Percentiles rank a stretch among this genome's conserved stretches.
These are phyloP conservation scores for Takifugu flavidus DNA, from an alignment of 2,113 vertebrate species.

Conservation along the genomic window DNA sequence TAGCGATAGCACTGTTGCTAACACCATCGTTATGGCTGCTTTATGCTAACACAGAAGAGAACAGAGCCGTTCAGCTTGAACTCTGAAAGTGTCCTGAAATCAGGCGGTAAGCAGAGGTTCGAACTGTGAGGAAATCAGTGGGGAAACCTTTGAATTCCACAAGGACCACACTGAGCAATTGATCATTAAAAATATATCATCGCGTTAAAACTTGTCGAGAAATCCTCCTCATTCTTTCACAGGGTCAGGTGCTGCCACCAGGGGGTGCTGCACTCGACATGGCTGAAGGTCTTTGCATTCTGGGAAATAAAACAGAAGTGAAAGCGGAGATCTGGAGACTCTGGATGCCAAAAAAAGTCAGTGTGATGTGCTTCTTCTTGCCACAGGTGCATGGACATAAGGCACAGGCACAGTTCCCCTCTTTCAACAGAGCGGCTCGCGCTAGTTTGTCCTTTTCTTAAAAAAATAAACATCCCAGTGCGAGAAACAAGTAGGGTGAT, in stretches of 20 bases:
- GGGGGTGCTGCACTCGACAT: constrained; percentile 6
- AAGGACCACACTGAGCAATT: not conserved
- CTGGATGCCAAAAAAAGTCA: constrained; percentile 59
- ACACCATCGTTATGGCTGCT: not conserved
- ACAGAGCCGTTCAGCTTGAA: not conserved
- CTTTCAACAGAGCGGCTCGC: constrained; percentile 89
- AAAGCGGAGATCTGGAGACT: constrained; percentile 30
- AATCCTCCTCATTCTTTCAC: not conserved
- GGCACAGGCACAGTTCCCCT: constrained; percentile 94
- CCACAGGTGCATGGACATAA: constrained; percentile 96
- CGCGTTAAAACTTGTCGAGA: too few species aligned
- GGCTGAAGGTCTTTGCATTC: constrained; percentile 63
- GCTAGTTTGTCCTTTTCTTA: constrained; percentile 55
- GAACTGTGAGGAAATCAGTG: too few species aligned
- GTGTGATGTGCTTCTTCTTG: constrained; percentile 97
- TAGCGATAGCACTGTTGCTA: not conserved
- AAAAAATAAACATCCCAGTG: constrained; percentile 76
- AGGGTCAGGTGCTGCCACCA: constrained; percentile 15
- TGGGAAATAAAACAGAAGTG: constrained; percentile 13
- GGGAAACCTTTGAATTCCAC: too few species aligned
- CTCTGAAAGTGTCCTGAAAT: too few species aligned
- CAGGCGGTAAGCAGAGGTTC: too few species aligned
- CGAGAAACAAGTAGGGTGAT: constrained; percentile 84
- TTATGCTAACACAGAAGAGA: not conserved
- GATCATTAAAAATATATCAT: not conserved